phyloP scores from a whole-genome alignment of 2,113 vertebrate genomes.

The Cyphomyrus plagiostoma region DNA sequence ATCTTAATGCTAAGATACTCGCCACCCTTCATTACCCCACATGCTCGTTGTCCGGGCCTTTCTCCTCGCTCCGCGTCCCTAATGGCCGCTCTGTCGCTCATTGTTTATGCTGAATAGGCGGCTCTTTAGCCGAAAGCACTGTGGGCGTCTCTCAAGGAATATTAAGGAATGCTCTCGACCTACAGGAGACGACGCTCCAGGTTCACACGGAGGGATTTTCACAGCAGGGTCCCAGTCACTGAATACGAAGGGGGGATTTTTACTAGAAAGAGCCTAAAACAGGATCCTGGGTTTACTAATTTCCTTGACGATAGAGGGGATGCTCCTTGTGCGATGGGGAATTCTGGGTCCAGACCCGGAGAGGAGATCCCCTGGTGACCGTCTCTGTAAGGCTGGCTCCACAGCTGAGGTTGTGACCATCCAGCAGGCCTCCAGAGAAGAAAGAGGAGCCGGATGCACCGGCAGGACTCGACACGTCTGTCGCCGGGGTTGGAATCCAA shows the following conservation, averaged over 20 bases:
- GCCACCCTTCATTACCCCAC: not conserved
- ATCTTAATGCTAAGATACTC: not conserved
- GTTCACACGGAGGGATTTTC: not conserved
- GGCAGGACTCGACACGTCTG: not conserved
- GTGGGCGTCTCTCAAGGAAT: not conserved
- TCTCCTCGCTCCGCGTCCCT: not conserved
- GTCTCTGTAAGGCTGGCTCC: not conserved
- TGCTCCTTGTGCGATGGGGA: not conserved
- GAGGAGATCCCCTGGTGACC: not conserved
- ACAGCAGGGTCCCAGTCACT: not conserved
- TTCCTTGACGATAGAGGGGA: not conserved
- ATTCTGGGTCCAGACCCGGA: not conserved
- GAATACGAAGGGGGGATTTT: not conserved
- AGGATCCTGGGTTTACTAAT: not conserved
- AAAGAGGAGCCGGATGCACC: not conserved
- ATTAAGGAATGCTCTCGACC: not conserved
- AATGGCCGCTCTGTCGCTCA: not conserved
- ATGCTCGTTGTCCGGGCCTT: not conserved
- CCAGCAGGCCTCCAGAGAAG: not conserved
- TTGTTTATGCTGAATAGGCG: not conserved
- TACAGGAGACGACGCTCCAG: slow-evolving; percentile 11
- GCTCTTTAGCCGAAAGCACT: not conserved
- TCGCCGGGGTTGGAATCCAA: not conserved
- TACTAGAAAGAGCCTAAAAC: not conserved
- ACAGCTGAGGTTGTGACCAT: not conserved